phyloP scores from a whole-genome alignment of 2,888 invertebrate genomes.

The Cybosia mesomella region DNA sequence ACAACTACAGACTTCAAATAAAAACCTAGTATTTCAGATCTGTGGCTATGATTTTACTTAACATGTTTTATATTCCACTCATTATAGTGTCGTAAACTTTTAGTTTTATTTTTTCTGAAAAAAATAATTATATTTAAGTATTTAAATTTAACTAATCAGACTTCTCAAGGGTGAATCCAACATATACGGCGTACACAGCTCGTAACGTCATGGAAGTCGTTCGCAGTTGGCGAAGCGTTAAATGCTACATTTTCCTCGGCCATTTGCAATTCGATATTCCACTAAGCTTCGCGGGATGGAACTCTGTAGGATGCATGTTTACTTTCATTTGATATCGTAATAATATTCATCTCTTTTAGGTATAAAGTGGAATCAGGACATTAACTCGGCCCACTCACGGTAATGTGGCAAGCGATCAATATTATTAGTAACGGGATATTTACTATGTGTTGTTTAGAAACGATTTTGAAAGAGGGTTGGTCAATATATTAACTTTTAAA shows the following conservation, averaged over 20 bases:
- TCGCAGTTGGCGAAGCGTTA: slow-evolving; percentile 82
- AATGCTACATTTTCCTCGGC: slow-evolving; percentile 83
- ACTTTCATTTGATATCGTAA: slow-evolving; percentile 72
- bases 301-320: slow-evolving; percentile 74
- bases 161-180: background rate
- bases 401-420: too few species aligned
- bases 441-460: background rate
- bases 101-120: too few species aligned
- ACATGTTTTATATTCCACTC: too few species aligned
- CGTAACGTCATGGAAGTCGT: slow-evolving; percentile 69
- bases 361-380: slow-evolving; percentile 62
- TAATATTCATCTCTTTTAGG: slow-evolving; percentile 75
- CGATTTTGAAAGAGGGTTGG: too few species aligned
- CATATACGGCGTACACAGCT: slow-evolving; percentile 59
- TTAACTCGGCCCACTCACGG: slow-evolving; percentile 34
- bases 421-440: too few species aligned
- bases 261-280: slow-evolving; percentile 85
- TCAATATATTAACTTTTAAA: too few species aligned
- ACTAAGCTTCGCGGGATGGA: slow-evolving; percentile 80
- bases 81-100: too few species aligned
- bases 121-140: too few species aligned
- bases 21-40: too few species aligned
- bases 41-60: too few species aligned
- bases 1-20: too few species aligned
- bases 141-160: too few species aligned